These are phyloP conservation scores for Castor canadensis DNA, from an alignment of 2,113 vertebrate genomes.

Conservation along the genomic window DNA sequence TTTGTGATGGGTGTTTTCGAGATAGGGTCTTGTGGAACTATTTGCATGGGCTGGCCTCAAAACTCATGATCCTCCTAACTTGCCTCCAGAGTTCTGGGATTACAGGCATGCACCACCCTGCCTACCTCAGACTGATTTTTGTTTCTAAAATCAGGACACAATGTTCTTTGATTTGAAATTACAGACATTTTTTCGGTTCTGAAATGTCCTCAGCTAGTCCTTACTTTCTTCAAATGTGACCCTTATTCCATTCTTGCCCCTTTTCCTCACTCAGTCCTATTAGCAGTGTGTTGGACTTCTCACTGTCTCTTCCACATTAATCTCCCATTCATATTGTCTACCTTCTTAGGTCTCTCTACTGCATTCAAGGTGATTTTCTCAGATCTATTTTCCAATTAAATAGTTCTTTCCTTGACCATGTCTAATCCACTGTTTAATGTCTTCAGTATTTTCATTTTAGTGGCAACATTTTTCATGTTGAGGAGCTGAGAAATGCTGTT, in stretches of 20 bases:
- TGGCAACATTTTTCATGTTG: not conserved
- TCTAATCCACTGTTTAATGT: not conserved
- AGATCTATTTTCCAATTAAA: not conserved
- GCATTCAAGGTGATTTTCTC: not conserved
- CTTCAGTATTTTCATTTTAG: not conserved
- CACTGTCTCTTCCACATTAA: not conserved
- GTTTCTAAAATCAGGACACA: not conserved
- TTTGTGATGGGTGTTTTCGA: no score
- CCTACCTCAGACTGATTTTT: not conserved
- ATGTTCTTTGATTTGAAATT: not conserved
- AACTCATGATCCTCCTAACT: no score
- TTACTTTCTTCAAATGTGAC: not conserved
- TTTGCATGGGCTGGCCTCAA: no score
- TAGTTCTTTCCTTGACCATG: not conserved
- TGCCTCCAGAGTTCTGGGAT: no score
- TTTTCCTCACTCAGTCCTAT: not conserved
- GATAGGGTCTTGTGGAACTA: no score
- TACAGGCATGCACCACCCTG: no score
- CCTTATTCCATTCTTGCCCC: accelerated
- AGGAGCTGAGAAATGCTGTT: not conserved
- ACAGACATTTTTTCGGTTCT: not conserved
- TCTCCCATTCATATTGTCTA: not conserved
- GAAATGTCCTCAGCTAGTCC: not conserved
- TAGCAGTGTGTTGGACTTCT: not conserved
- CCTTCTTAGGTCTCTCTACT: not conserved